These are phyloP conservation scores for Nephrotoma appendiculata DNA, from an alignment of 2,888 invertebrate genomes.

Conservation along the genomic window DNA sequence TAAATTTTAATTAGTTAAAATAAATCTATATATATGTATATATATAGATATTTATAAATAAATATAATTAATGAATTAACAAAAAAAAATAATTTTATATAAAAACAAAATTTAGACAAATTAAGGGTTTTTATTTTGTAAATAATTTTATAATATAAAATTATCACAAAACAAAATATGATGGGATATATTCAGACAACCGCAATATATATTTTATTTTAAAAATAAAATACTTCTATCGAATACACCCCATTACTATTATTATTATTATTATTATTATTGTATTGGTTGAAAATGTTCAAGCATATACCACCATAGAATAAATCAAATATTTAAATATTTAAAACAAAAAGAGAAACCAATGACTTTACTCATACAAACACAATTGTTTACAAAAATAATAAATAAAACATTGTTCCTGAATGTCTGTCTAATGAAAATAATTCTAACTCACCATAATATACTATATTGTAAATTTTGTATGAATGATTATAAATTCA, in stretches of 20 bases:
- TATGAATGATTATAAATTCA: neutral
- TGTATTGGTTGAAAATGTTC: neutral
- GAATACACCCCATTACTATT: neutral
- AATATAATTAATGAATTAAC: neutral
- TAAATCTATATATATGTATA: neutral
- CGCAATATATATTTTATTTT: neutral
- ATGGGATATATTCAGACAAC: neutral
- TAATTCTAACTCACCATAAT: neutral
- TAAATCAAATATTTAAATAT: neutral
- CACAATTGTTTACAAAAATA: neutral
- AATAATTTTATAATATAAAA: neutral
- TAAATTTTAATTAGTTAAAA: neutral
- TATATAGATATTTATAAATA: neutral
- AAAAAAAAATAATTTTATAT: neutral
- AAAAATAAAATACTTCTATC: neutral
- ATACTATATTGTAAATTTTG: neutral
- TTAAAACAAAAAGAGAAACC: neutral
- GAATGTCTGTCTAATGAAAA: neutral
- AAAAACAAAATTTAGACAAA: neutral
- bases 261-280: too few species aligned
- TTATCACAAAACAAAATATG: neutral
- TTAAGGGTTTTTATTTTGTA: neutral
- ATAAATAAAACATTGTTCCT: neutral
- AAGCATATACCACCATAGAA: neutral
- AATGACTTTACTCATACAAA: neutral